These are phyloP conservation scores for Globodera rostochiensis DNA, from an alignment of 1,140 invertebrate genomes.

Conservation along the genomic window DNA sequence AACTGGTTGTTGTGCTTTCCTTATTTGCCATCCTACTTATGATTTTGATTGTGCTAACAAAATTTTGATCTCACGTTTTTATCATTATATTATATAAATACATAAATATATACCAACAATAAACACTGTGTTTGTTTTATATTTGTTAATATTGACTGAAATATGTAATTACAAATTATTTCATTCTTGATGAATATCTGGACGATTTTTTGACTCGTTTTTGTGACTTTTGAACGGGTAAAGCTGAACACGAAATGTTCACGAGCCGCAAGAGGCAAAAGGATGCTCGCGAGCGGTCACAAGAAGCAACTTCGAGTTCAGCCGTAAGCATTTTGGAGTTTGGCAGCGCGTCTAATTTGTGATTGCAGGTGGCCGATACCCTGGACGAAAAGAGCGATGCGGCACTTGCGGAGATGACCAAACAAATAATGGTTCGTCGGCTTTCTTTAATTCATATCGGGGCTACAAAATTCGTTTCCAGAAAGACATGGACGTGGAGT, in stretches of 20 bases:
- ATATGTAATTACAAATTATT: neutral
- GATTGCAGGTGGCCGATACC: neutral
- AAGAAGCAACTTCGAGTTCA: neutral
- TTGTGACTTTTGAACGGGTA: neutral
- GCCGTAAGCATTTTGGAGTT: neutral
- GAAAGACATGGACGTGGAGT: conserved; percentile 33
- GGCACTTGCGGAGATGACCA: conserved; percentile 6
- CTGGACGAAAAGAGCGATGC: conserved; percentile 12
- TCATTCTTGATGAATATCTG: neutral
- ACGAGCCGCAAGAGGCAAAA: conserved; percentile 5
- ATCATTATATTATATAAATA: neutral
- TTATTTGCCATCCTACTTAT: conserved; percentile 67
- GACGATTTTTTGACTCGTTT: conserved; percentile 1
- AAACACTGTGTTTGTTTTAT: neutral
- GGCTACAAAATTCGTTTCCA: neutral
- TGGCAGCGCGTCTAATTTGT: neutral
- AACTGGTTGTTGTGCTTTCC: conserved; percentile 67
- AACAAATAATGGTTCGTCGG: conserved; percentile 19
- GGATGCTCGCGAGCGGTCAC: neutral
- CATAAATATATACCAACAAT: neutral
- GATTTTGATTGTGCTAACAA: conserved; percentile 67
- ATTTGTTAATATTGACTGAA: too few relatives aligned
- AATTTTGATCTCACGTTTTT: conserved; percentile 59
- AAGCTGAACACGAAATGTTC: neutral
- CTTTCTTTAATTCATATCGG: neutral